Base-by-base conservation (phyloP, 1,140 invertebrate genomes). In the Thereuonema tuberculata region DNA sequence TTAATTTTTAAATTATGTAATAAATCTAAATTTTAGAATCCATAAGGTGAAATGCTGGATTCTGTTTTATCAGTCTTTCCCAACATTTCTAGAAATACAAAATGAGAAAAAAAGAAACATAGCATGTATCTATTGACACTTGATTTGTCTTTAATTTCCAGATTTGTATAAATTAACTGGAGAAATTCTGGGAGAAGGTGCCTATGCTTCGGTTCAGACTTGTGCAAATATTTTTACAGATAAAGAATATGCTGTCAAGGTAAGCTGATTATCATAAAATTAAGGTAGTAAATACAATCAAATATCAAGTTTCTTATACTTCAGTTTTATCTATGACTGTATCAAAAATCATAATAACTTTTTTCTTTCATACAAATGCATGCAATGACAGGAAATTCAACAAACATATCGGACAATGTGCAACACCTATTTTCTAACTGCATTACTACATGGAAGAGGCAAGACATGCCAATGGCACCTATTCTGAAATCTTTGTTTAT, bases 131-230 rank as follows among this genome's bases (percentile, higher is more conserved):
- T 17, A 29, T 24, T 31, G 24, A 46, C 21, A 46, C 15, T n/a
- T 59, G 3, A 28, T 20, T 78, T 60, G 49, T 67, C 72, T 80
- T 61, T 74, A n/a, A n/a, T n/a, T n/a, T n/a, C n/a, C n/a, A 95
- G 94, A 98, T 78, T 76, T 96, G 64, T 98, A 98, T 78, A 85
- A 86, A 74, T 76, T 97, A 67, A 96, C 91, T 50, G 93, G 93
- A 50, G 93, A 98, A 75, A 83, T 94, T 65, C 80, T 98, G 64
- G 95, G 95, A 61, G 86, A 92, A 76, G 95, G 95, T 59, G 92
- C 95, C 27, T 97, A 96, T 75, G 94, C 93, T 43, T 91, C 89
- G 63, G 94, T 98, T 48, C 88, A 89, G 72, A 93, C 93, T 1
- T 96, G 92, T 75, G 81, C 87, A 48, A 92, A 91, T 69, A 84